Base-by-base conservation (phyloP, 1,140 invertebrate genomes). In the Sycophaga agraensis region DNA sequence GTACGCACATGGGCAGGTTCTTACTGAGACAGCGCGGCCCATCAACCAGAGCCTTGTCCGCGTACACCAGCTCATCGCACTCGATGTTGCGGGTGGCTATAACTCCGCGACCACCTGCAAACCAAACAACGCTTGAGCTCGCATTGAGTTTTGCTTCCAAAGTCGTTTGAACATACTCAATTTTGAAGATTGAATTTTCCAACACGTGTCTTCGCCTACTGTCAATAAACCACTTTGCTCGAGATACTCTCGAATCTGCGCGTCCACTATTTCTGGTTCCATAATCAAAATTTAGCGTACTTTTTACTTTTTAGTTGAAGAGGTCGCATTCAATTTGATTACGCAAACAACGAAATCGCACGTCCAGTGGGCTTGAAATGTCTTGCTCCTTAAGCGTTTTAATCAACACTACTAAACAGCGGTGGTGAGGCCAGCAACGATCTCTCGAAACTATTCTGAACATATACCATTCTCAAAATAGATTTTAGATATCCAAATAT, bases 11-110 rank as follows among this genome's bases (percentile, higher is more conserved):
- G 58, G 78, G 75, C 40, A 70, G 73, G 57, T 81, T 75, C 63
- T 70, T 80, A 64, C 66, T 64, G 60, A 78, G 69, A 31, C 74
- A 82, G 66, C 82, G 78, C 5, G 88, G 88, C 0, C 89, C 89
- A 26, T 84, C 69, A 14, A 91, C 77, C 2, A 91, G 67, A 0
- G 89, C 86, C 40, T 73, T 77, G 72, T 91, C 89, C 1, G 83
- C 76, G 65, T 89, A 88, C 12, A 92, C 84, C 26, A 88, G 68
- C 73, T 91, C 88, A 22, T 88, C 88, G 5, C 79, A 64, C 16
- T 73, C 66, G 12, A 91, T 87, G 64, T 88, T 83, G 35, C 85
- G 76, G 0, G 71, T 83, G 0, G 88, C 88, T 55, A 90, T 83
- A 9, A 91, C 61, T 12, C 88, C 88, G 5, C 88, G 83, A 1